Evolutionary conservation across 1,140 invertebrate species (phyloP), one percentile per base, ranked within the genome.

Genomic region (Parapsyche elsis): DNA sequence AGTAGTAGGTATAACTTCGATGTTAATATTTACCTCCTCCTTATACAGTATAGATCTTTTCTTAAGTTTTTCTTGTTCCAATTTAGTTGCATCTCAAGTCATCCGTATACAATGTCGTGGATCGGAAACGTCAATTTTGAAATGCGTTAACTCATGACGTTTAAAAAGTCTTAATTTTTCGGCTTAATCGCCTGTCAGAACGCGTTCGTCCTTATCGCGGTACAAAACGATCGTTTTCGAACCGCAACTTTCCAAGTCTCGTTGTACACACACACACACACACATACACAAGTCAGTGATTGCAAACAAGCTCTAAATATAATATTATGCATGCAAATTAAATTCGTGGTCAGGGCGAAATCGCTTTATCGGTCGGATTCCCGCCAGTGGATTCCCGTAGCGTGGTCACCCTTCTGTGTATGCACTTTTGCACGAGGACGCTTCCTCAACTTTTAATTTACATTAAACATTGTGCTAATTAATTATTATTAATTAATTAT

Each of bases 251-350:
- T 14, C 16, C 16, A 53, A 14, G 49, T 38, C 30, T 38, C 49
- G 49, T 53, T 53, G 49, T 53, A 12, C 16, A 53, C 16, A 12
- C 16, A 10, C 12, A 53, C 16, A 16, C 49, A 16, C 49, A 16
- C 49, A 16, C 10, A 10, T 1, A 16, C 16, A 53, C 12, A 53
- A 53, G 16, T 53, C 49, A 16, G 49, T 14, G 49, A 53, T 16
- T 44, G 30, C 49, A 14, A 14, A 14, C 49, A 53, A 14, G 49
- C 49, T 16, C 49, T 16, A 53, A 53, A 71, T 79, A 19, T 79
- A 44, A 71, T 71, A n/a, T 70, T 79, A 79, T 79, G 71, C 64
- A 79, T 79, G 77, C 77, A 79, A 79, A 79, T 79, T 79, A 24
- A 71, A 70, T 79, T 24, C 67, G 59, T 49, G 21, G 77, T 45